Percentiles rank a stretch among this genome's conserved stretches.
phyloP scores from a whole-genome alignment of 2,888 invertebrate species.

The Macrosoma leucophasiata region DNA sequence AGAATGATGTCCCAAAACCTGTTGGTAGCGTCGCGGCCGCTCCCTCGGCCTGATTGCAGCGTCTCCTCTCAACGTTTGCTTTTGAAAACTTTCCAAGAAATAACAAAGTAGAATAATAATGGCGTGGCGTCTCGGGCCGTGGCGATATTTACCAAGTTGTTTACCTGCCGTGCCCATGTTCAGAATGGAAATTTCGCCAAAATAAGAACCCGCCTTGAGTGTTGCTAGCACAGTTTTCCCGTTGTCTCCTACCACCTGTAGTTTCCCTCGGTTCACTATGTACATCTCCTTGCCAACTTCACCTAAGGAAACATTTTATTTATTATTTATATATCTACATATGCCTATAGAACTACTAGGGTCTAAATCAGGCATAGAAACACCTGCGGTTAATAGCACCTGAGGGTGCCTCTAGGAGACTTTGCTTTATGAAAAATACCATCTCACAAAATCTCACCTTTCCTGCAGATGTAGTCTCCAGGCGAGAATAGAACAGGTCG shows the following conservation, averaged over 20 bases:
- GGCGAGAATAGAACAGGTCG: slow-evolving; percentile 98
- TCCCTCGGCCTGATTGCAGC: slow-evolving; percentile 75
- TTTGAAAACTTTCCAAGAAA: slow-evolving; percentile 63
- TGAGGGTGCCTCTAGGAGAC: no score
- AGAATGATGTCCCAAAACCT: slow-evolving; percentile 68
- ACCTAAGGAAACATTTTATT: slow-evolving; percentile 72
- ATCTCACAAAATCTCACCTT: slow-evolving; percentile 92
- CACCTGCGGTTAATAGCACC: no score
- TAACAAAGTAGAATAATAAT: slow-evolving; percentile 62
- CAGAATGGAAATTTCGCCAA: slow-evolving; percentile 99
- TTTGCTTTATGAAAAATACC: no score
- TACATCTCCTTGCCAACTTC: slow-evolving; percentile 99
- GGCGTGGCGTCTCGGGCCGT: slow-evolving; percentile 76
- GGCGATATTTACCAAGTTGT: slow-evolving; percentile 94
- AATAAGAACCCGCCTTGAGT: slow-evolving; percentile 98
- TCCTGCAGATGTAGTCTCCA: slow-evolving; percentile 98
- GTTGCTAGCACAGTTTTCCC: slow-evolving; percentile 97
- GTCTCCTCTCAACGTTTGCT: slow-evolving; percentile 68
- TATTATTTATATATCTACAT: no score
- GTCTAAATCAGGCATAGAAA: no score
- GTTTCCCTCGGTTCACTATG: slow-evolving; percentile 97
- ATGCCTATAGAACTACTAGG: no score
- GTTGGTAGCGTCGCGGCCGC: slow-evolving; percentile 66
- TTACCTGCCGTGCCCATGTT: slow-evolving; percentile 99
- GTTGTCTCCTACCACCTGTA: slow-evolving; percentile 96